phyloP scores from a whole-genome alignment of 1,140 invertebrate species.

The Lamellibrachia luymesi region DNA sequence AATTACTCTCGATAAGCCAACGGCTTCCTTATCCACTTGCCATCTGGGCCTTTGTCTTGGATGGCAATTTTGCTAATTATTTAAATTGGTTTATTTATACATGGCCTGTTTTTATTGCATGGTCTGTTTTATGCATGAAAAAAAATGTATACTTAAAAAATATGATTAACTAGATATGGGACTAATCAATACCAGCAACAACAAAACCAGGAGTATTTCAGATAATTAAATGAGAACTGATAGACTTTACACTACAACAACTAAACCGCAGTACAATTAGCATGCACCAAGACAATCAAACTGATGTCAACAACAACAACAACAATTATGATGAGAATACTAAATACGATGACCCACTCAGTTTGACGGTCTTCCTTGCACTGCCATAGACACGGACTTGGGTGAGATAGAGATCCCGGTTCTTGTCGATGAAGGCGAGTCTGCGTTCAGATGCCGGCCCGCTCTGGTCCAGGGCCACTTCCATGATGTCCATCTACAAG shows the following conservation, averaged over 20 bases:
- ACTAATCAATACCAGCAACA: too few relatives aligned
- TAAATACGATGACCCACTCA: constrained; percentile 62
- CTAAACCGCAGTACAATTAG: neutral
- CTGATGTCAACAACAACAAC: neutral
- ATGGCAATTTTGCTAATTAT: too few relatives aligned
- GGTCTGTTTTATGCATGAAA: too few relatives aligned
- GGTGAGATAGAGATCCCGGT: constrained; percentile 76
- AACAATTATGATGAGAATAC: neutral
- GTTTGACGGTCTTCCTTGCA: constrained; percentile 66
- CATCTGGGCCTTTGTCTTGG: too few relatives aligned
- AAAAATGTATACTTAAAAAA: too few relatives aligned
- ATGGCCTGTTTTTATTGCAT: too few relatives aligned
- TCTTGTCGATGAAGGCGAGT: constrained; percentile 78
- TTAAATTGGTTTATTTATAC: too few relatives aligned
- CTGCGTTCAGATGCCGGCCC: constrained; percentile 69
- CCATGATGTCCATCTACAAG: constrained; percentile 65
- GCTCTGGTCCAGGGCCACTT: constrained; percentile 77
- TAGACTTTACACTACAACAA: neutral
- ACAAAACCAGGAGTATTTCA: too few relatives aligned
- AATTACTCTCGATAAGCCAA: too few relatives aligned
- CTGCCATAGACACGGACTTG: constrained; percentile 68
- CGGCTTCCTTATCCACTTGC: too few relatives aligned
- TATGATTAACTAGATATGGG: too few relatives aligned
- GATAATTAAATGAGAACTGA: neutral
- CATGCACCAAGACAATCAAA: neutral